These are phyloP conservation scores for Brachionus rubens DNA, from an alignment of 1,140 invertebrate species.

Conservation along the genomic window DNA sequence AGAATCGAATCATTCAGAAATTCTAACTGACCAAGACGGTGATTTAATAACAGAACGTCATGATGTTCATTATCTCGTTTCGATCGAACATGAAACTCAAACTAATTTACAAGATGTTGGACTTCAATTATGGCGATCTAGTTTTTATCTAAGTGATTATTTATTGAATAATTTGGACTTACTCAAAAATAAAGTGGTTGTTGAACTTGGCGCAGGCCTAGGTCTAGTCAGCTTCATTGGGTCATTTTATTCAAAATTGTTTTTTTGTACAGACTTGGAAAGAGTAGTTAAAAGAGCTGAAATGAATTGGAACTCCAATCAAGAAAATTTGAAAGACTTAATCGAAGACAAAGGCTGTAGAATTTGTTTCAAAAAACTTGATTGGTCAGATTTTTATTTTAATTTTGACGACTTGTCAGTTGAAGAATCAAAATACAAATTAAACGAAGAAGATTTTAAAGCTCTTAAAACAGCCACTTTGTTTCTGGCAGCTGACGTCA, in stretches of 20 bases:
- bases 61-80: neutral
- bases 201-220: slow-evolving; percentile 5
- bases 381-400: neutral
- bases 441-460: neutral
- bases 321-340: slow-evolving; percentile 6
- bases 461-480: neutral
- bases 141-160: slow-evolving; percentile 23
- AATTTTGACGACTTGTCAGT: neutral
- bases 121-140: slow-evolving; percentile 6
- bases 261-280: slow-evolving; percentile 27
- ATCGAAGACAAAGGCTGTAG: neutral
- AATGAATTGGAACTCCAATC: neutral
- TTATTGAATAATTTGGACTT: neutral
- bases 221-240: neutral
- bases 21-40: neutral
- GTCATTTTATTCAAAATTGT: neutral
- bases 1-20: neutral
- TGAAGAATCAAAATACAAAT: neutral
- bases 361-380: slow-evolving; percentile 18
- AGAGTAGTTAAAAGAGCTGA: slow-evolving; percentile 1
- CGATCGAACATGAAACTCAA: slow-evolving; percentile 17
- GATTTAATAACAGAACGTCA: neutral
- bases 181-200: neutral
- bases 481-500: slow-evolving; percentile 6
- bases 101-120: slow-evolving; percentile 25